Conservation (phyloP, 2,113 vertebrate genomes). For the Panthera uncia region DNA sequence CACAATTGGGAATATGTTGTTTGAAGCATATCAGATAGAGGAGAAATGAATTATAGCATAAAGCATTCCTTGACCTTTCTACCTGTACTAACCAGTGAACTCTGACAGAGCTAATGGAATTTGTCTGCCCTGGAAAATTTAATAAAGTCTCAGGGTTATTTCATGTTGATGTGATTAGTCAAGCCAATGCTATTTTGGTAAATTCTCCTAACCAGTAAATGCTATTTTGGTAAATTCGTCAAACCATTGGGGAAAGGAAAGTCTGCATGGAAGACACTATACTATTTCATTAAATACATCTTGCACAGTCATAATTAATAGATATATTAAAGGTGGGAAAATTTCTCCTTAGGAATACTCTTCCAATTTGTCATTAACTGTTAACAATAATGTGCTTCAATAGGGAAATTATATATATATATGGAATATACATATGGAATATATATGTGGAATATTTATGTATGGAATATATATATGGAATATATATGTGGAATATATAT, state of each 20-base stretch:
- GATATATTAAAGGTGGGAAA: background rate
- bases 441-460: too few species aligned
- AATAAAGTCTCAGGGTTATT: conserved; percentile 23
- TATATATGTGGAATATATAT: too few species aligned
- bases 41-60: background rate
- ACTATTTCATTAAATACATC: background rate
- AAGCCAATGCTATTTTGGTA: conserved; percentile 17
- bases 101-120: conserved; percentile 39
- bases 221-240: background rate
- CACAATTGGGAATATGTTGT: background rate
- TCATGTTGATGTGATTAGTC: conserved; percentile 24
- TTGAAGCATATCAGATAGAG: background rate
- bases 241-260: background rate
- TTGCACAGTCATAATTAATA: background rate
- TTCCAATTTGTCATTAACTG: background rate
- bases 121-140: conserved; percentile 20
- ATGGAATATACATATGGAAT: background rate
- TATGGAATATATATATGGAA: too few species aligned
- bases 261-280: background rate
- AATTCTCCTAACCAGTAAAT: background rate
- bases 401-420: background rate
- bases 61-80: background rate
- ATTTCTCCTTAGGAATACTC: background rate
- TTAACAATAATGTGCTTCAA: background rate
- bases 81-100: background rate